Percentiles rank a stretch among this genome's conserved stretches.
Conservation (phyloP, 2,888 invertebrate species). For the Diploptera punctata region DNA sequence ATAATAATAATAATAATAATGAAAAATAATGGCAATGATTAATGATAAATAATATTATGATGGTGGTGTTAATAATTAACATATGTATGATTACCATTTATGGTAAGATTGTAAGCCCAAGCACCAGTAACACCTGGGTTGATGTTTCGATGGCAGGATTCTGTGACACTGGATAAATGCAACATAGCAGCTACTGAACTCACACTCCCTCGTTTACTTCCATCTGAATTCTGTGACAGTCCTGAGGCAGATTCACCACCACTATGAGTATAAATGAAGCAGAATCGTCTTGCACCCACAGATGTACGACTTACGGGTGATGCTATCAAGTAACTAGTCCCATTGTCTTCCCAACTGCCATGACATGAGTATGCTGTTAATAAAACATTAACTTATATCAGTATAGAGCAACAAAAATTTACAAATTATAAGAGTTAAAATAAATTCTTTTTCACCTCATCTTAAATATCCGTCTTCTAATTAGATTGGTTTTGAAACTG, state of each 20-base stretch:
- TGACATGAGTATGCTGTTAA: slow-evolving; percentile 84
- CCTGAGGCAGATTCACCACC: slow-evolving; percentile 43
- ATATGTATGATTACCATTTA: slow-evolving; percentile 71
- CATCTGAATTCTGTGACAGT: slow-evolving; percentile 12
- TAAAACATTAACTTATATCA: too few species aligned
- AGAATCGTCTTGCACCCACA: slow-evolving; percentile 63
- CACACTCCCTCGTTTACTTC: slow-evolving; percentile 41
- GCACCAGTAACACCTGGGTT: slow-evolving; percentile 62
- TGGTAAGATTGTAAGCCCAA: slow-evolving; percentile 71
- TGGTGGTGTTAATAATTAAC: too few species aligned
- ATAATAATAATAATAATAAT: too few species aligned
- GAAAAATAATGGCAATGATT: too few species aligned
- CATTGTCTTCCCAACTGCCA: slow-evolving; percentile 88
- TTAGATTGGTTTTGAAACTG: too few species aligned
- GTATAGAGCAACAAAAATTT: too few species aligned
- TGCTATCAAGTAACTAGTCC: slow-evolving; percentile 83
- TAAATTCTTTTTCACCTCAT: too few species aligned
- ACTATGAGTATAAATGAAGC: slow-evolving; percentile 63
- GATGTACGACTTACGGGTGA: slow-evolving; percentile 72
- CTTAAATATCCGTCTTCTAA: too few species aligned
- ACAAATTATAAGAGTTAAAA: too few species aligned
- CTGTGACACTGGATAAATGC: slow-evolving; percentile 61
- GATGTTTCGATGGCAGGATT: slow-evolving; percentile 64
- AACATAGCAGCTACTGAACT: slow-evolving; percentile 51
- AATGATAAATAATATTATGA: too few species aligned